A percentile compares a stretch with the other conserved stretches of the same genome.
These are phyloP conservation scores for Uropsilus gracilis DNA, from an alignment of 2,113 vertebrate genomes.

Conservation along the genomic window DNA sequence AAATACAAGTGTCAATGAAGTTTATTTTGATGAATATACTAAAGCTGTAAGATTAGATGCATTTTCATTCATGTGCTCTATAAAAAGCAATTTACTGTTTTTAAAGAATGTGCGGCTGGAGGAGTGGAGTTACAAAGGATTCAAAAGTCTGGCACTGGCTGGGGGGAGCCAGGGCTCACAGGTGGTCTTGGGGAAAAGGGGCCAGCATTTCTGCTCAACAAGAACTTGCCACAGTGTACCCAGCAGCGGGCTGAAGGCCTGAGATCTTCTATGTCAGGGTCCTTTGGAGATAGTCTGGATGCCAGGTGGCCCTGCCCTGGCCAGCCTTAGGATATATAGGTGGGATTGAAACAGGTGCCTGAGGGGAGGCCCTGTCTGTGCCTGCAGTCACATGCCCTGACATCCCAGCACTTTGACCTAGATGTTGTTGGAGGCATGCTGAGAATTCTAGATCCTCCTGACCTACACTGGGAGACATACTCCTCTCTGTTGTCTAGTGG, in stretches of 20 bases:
- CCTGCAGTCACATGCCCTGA: too few species aligned
- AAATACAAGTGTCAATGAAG: not conserved
- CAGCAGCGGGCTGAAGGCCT: accelerated
- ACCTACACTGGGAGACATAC: too few species aligned
- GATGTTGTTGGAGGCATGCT: too few species aligned
- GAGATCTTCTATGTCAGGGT: not conserved
- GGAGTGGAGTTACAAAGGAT: too few species aligned
- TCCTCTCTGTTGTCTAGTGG: too few species aligned
- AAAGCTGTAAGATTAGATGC: not conserved
- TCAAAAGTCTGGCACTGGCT: not conserved
- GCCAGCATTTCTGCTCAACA: not conserved
- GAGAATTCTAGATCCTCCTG: too few species aligned
- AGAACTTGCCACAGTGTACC: not conserved
- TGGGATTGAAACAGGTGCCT: too few species aligned
- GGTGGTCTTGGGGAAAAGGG: not conserved
- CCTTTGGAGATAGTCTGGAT: not conserved
- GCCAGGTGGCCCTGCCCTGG: not conserved
- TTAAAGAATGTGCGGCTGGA: not conserved
- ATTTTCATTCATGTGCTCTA: not conserved
- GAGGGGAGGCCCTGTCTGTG: too few species aligned
- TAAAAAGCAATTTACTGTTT: not conserved
- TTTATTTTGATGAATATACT: not conserved
- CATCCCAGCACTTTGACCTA: too few species aligned
- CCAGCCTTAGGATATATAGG: not conserved
- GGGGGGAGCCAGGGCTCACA: not conserved